These are phyloP conservation scores for Seriola quinqueradiata DNA, from an alignment of 2,113 vertebrate genomes.

Conservation along the genomic window DNA sequence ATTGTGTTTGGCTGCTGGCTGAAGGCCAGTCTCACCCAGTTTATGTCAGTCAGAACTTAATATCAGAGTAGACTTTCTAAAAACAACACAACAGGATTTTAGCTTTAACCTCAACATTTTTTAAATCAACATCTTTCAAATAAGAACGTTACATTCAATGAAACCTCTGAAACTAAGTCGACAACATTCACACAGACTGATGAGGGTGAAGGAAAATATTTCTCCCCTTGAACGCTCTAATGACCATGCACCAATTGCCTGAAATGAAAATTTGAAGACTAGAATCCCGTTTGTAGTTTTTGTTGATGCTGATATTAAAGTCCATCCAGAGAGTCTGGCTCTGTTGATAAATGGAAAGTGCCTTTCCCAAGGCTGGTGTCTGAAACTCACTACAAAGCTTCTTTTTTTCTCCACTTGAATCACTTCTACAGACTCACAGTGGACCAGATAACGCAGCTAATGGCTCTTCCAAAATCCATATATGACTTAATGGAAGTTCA, in stretches of 20 bases:
- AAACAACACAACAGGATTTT: background rate
- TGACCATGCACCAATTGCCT: background rate
- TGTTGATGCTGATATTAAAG: background rate
- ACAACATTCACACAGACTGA: background rate
- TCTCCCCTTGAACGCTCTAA: background rate
- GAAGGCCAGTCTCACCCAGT: background rate
- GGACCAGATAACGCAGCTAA: conserved; percentile 39
- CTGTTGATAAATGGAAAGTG: conserved; percentile 17
- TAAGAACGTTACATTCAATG: too few relatives aligned
- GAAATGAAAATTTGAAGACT: background rate
- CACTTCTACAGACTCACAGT: conserved; percentile 8
- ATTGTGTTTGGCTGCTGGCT: conserved; percentile 17
- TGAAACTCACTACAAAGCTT: conserved; percentile 47
- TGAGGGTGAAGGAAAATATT: background rate
- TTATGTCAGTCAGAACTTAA: background rate
- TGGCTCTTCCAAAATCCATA: conserved; percentile 32
- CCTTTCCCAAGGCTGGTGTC: conserved; percentile 6
- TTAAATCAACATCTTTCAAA: background rate
- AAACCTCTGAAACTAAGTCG: too few relatives aligned
- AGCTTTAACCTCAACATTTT: background rate
- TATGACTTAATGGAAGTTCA: conserved; percentile 40
- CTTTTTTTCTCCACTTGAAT: conserved; percentile 33
- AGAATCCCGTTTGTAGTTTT: background rate
- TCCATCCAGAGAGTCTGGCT: background rate
- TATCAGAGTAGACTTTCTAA: background rate